Conservation (phyloP, 2,888 invertebrate genomes). For the Ischnus inquisitorius region DNA sequence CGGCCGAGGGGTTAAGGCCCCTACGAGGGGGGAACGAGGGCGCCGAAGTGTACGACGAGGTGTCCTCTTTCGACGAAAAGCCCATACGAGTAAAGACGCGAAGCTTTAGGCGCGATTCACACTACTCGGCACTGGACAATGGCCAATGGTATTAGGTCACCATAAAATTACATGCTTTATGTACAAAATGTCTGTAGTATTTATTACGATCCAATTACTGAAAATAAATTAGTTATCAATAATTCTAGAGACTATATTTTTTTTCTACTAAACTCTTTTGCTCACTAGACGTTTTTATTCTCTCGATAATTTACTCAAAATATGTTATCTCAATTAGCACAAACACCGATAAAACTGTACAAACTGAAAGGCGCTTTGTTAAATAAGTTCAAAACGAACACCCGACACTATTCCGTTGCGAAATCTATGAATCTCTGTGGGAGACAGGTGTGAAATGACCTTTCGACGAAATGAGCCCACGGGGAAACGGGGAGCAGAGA, state of each 20-base stretch:
- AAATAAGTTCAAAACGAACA: too few relatives aligned
- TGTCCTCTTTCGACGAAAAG: not conserved
- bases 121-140: not conserved
- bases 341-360: too few relatives aligned
- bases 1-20: slow-evolving; percentile 8
- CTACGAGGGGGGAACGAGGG: not conserved
- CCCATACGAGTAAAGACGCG: not conserved
- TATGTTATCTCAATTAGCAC: not conserved
- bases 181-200: too few relatives aligned
- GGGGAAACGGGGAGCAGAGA: not conserved
- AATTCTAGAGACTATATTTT: too few relatives aligned
- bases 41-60: not conserved
- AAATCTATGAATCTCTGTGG: not conserved
- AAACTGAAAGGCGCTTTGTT: too few relatives aligned
- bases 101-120: slow-evolving; percentile 21
- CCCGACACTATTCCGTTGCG: not conserved
- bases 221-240: too few relatives aligned
- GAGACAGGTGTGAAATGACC: slow-evolving; percentile 10
- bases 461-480: slow-evolving; percentile 12
- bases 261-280: too few relatives aligned
- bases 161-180: too few relatives aligned
- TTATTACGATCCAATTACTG: too few relatives aligned
- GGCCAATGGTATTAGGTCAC: too few relatives aligned
- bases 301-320: not conserved
- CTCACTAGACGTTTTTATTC: too few relatives aligned